phyloP scores from a whole-genome alignment of 2,113 vertebrate species.

The Triplophysa rosa region DNA sequence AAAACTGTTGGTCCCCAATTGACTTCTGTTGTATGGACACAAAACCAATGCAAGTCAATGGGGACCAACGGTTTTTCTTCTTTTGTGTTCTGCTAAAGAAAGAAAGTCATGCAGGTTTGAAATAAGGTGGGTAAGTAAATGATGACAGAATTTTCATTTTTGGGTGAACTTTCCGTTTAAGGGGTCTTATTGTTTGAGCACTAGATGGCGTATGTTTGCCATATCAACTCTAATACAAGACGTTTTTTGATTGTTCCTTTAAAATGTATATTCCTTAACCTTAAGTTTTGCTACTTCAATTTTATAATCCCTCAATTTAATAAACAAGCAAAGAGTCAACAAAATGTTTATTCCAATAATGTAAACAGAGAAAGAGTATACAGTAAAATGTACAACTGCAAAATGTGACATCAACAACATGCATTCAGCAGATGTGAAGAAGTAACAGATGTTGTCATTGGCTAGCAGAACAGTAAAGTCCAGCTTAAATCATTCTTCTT shows the following conservation, averaged over 20 bases:
- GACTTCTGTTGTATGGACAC: no score
- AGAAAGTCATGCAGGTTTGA: no score
- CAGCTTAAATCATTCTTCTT: not conserved
- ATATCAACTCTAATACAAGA: not conserved
- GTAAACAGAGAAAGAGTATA: constrained; percentile 27
- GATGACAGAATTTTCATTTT: no score
- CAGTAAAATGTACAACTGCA: constrained; percentile 1
- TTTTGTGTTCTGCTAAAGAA: no score
- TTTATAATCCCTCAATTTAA: not conserved
- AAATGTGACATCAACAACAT: constrained; percentile 15
- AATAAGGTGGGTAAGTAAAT: no score
- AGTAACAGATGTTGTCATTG: constrained; percentile 4
- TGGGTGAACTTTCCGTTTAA: not conserved
- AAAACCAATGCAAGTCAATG: no score
- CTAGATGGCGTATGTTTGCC: not conserved
- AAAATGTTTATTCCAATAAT: constrained; percentile 14
- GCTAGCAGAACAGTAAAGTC: not conserved
- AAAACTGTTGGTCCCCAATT: no score
- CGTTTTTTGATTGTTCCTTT: not conserved
- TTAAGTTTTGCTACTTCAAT: no score
- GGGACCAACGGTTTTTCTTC: no score
- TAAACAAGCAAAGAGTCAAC: not conserved
- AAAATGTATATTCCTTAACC: not conserved
- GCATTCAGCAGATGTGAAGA: constrained; percentile 10
- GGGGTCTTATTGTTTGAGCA: not conserved